These are phyloP conservation scores for Eledona agricola DNA, from an alignment of 2,888 invertebrate species.

Conservation along the genomic window DNA sequence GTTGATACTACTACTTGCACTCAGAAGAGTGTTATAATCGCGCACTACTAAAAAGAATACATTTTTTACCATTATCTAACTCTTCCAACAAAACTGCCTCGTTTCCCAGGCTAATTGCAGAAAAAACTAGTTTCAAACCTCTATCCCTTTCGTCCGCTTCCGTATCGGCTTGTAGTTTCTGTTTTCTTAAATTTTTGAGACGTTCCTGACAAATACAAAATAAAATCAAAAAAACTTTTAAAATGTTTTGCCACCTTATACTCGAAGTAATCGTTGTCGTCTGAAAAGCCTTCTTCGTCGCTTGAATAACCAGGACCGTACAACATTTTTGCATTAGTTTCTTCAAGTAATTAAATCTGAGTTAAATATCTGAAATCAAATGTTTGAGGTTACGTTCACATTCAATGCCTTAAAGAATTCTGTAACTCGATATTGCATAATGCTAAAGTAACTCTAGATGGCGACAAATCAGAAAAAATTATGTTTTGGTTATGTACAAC, in stretches of 20 bases:
- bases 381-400: no score
- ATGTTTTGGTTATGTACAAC: no score
- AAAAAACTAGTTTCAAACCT: slow-evolving; percentile 40
- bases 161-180: slow-evolving; percentile 38
- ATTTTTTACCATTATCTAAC: slow-evolving; percentile 58
- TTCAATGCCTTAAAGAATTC: no score
- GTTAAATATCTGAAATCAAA: no score
- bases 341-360: no score
- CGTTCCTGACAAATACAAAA: background rate
- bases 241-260: slow-evolving; percentile 23
- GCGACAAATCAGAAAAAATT: no score
- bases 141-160: slow-evolving; percentile 36
- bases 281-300: slow-evolving; percentile 41
- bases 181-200: slow-evolving; percentile 11
- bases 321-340: no score
- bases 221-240: background rate
- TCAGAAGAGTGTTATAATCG: no score
- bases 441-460: no score
- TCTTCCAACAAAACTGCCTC: slow-evolving; percentile 37
- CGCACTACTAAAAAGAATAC: no score
- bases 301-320: slow-evolving; percentile 42
- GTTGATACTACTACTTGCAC: no score
- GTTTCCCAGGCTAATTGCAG: slow-evolving; percentile 42
- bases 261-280: slow-evolving; percentile 38
- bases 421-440: no score